phyloP scores from a whole-genome alignment of 1,140 invertebrate genomes.

The Bombus consobrinus region DNA sequence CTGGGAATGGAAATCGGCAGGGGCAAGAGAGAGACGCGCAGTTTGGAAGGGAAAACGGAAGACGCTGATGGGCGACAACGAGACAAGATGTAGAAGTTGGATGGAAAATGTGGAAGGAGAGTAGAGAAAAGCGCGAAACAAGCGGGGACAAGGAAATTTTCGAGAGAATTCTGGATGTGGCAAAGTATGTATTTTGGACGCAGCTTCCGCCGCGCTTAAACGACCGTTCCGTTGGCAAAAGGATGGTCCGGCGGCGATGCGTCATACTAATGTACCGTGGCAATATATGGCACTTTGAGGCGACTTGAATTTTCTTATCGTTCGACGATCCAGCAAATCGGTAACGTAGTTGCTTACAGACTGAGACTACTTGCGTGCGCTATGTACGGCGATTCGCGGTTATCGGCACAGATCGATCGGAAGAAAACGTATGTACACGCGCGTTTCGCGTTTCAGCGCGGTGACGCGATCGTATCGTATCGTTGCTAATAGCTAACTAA shows the following conservation, averaged over 20 bases:
- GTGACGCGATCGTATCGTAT: neutral
- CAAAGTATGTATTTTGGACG: conserved; percentile 68
- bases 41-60: neutral
- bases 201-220: conserved; percentile 59
- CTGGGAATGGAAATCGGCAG: neutral
- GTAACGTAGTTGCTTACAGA: no score
- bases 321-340: conserved; percentile 2
- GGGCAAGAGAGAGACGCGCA: neutral
- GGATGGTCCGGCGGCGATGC: conserved; percentile 63
- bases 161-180: conserved; percentile 53
- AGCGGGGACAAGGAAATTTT: conserved; percentile 31
- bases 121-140: neutral
- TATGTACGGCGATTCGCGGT: neutral
- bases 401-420: neutral
- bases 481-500: neutral
- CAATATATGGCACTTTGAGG: conserved; percentile 74
- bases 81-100: neutral
- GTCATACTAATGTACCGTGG: conserved; percentile 75
- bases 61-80: neutral
- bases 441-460: neutral
- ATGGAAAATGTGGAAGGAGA: neutral
- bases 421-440: neutral
- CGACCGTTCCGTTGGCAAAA: conserved; percentile 49
- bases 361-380: no score
- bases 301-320: conserved; percentile 60